Evolutionary conservation across 2,888 invertebrate genomes (phyloP), one percentile per base, ranked within the genome.

Genomic region (Lasioglossum marginatum): DNA sequence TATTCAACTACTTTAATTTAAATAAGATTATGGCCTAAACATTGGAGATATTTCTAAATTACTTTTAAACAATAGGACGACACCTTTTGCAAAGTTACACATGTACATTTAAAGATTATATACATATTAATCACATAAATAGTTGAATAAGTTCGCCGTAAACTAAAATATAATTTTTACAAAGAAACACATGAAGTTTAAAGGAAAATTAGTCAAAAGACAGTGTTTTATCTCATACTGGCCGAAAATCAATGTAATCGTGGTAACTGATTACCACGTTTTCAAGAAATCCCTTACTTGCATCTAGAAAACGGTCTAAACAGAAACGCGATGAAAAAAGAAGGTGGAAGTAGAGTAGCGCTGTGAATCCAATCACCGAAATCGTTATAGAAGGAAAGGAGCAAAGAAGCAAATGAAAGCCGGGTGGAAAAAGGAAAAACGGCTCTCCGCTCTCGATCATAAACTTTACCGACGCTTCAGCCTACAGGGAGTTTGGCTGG

Each of bases 401-500:
- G 27, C 2, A 34, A 43, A 12, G 57, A 48, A 73, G 5, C 43
- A 23, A 23, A 27, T 19, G 48, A 43, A 27, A 4, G 16, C 2
- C 45, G n/a, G 14, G 12, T 8, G 63, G 14, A 27, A 27, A 74
- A 72, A 79, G 66, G 68, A 37, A 77, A 83, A 82, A 83, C 73
- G 81, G 31, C 31, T 63, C 34, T 81, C 79, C 84, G 75, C 76
- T 79, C 57, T 79, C 86, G 83, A 87, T 89, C 89, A 82, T 74
- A 82, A 82, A 81, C 77, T 75, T 82, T 48, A 81, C 57, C 83
- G 40, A 40, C 60, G 75, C 81, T 85, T 89, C 83, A 79, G 77
- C 66, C 81, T 79, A 73, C 74, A 77, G 79, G 78, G 77, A 86
- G 80, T 88, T 82, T 81, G 79, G 81, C 77, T 75, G 68, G 78